Evolutionary conservation across 2,113 vertebrate species (phyloP).

Genomic region (Thermophis baileyi): DNA sequence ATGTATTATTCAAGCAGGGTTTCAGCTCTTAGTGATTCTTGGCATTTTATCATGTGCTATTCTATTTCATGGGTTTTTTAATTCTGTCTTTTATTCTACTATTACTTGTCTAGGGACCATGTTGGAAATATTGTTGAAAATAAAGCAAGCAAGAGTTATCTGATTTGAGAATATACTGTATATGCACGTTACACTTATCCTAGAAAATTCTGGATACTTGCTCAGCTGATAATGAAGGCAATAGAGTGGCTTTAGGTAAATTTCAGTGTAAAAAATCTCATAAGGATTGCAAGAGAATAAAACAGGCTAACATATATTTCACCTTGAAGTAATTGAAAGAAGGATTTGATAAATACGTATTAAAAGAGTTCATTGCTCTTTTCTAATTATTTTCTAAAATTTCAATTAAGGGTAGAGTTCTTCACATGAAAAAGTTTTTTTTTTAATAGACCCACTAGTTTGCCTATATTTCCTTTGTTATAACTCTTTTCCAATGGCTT

Average conservation of each 20-base stretch:
- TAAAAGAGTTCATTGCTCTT: neutral
- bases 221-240: neutral
- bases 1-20: neutral
- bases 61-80: neutral
- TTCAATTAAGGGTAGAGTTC: neutral
- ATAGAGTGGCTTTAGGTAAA: neutral
- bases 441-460: neutral
- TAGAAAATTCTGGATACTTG: neutral
- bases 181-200: neutral
- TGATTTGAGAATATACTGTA: neutral
- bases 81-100: neutral
- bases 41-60: neutral
- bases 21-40: neutral
- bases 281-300: neutral
- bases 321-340: neutral
- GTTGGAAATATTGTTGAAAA: neutral
- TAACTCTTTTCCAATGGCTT: neutral
- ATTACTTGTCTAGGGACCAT: neutral
- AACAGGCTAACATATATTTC: neutral
- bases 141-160: neutral
- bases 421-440: neutral
- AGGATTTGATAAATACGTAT: neutral
- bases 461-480: neutral
- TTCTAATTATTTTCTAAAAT: neutral
- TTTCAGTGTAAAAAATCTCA: too few relatives aligned